Evolutionary conservation across 2,797 vertebrate species (phyloP), one percentile per base, ranked within the genome.

Genomic region (Falco peregrinus): DNA sequence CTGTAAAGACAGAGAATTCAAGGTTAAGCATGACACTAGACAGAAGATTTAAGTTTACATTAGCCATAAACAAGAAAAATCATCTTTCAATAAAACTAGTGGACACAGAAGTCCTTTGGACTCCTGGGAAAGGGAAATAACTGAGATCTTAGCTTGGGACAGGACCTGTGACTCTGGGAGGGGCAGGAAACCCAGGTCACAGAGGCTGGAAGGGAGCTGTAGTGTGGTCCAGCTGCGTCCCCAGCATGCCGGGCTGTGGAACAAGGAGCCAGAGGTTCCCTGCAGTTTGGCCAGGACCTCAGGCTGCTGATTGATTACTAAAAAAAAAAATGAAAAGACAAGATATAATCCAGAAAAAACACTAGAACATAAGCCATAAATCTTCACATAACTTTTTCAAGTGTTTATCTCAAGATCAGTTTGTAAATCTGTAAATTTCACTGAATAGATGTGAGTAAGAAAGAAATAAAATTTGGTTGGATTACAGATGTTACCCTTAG

Each of bases 211-310:
- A 84, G 10, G 53, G 21, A 89, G 11, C 17, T 54, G 43, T 17
- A 54, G 3, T 19, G 16, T 0, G 0, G 16, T n/a, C 35, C 53
- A 76, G 3, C 26, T 47, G 37, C 31, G 48, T 3, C 24, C 21
- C 5, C 63, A 76, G 33, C 0, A 0, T 6, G 6, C n/a, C 37
- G 41, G 31, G 20, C 39, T 48, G 5, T 37, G 19, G 21, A 86
- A 78, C 12, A 51, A 31, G 56, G 45, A 90, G 37, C 4, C 33
- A 76, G 50, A 69, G 39, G 31, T 76, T 41, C 21, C 16, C 47
- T 76, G 47, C 12, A 47, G 16, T 61, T 69, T 84, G 28, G 2
- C 31, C 0, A 1, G 20, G 9, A 94, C 33, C 25, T 74, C 21
- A 74, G n/a, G 18, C 31, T 47, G n/a, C 13, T 68, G 21, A 69